A percentile compares a stretch with the other conserved stretches of the same genome.
phyloP scores from a whole-genome alignment of 2,113 vertebrate species.

The Haemorhous mexicanus region DNA sequence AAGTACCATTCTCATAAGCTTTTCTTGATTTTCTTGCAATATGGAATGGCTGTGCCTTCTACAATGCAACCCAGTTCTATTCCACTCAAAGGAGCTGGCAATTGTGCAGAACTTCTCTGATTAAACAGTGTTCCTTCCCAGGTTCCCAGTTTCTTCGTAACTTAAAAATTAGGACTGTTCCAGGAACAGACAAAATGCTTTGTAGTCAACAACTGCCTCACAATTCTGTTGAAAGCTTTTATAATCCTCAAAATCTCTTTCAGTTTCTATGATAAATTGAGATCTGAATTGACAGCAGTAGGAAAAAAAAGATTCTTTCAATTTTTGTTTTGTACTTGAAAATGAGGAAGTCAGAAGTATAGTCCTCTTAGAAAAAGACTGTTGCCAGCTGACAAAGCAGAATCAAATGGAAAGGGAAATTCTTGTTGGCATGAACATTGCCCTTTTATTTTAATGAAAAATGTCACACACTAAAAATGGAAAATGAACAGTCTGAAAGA shows the following conservation, averaged over 20 bases:
- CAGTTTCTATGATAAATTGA: neutral
- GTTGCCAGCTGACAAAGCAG: neutral
- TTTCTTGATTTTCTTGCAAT: neutral
- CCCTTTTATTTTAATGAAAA: neutral
- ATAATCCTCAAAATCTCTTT: neutral
- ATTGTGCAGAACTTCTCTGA: neutral
- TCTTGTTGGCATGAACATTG: neutral
- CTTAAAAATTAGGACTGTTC: neutral
- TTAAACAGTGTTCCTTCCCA: neutral
- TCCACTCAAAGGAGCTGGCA: neutral
- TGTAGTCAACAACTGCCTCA: neutral
- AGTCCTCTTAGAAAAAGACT: neutral
- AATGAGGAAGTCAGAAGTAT: neutral
- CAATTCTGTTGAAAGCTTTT: slow-evolving; percentile 21
- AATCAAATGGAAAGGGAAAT: neutral
- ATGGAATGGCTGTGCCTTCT: neutral
- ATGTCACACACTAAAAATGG: neutral
- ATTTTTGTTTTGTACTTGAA: neutral
- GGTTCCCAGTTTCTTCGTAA: slow-evolving; percentile 1
- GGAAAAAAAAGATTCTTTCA: neutral
- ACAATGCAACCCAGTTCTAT: neutral
- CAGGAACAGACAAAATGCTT: slow-evolving; percentile 8
- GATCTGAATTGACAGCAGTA: neutral
- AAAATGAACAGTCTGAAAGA: neutral
- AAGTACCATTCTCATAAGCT: neutral